Evolutionary conservation across 1,140 invertebrate species (phyloP), one percentile per base, ranked within the genome.

Genomic region (Proales similis): DNA sequence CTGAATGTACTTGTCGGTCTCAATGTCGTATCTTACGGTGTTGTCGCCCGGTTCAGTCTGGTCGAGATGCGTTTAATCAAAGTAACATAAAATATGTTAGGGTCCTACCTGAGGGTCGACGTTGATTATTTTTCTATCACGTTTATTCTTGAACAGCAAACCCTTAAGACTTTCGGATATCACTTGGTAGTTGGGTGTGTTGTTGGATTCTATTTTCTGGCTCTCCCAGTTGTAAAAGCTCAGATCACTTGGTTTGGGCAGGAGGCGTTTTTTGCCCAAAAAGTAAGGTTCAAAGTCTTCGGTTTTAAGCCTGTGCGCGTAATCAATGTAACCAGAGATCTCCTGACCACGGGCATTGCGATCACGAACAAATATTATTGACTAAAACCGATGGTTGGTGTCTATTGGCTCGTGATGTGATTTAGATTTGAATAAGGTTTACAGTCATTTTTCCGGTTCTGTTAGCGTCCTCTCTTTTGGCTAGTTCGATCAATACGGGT

Each of bases 301-400:
- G 6, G 75, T 78, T 43, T 79, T 76, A 11, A 88, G 74, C 39
- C 85, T 78, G 65, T 85, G 79, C 0, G 78, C 80, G 69, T 82
- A 87, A 70, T 88, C 86, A 3, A 88, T 84, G 66, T 86, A 87
- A 3, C 82, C 85, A 12, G 85, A 86, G 38, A 86, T 80, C 70
- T 86, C 84, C 65, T 82, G 81, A 29, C 83, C 82, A 24, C 77
- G 73, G 30, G 77, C 79, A 53, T 81, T 82, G 47, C 76, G 77
- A 66, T 81, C 77, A 22, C 83, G 75, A 3, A 87, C 71, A 68
- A 86, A 87, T 62, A 87, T 83, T 26, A 87, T 83, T 3, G 85
- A 84, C 75, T 77, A 67, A 32, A 36, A 30, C 39, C n/a, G 7
- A 11, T 22, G 39, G 19, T 19, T 12, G 27, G 14, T 22, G 36